phyloP scores from a whole-genome alignment of 64 coral and sea anemone genomes.

The Platygyra sinensis region DNA sequence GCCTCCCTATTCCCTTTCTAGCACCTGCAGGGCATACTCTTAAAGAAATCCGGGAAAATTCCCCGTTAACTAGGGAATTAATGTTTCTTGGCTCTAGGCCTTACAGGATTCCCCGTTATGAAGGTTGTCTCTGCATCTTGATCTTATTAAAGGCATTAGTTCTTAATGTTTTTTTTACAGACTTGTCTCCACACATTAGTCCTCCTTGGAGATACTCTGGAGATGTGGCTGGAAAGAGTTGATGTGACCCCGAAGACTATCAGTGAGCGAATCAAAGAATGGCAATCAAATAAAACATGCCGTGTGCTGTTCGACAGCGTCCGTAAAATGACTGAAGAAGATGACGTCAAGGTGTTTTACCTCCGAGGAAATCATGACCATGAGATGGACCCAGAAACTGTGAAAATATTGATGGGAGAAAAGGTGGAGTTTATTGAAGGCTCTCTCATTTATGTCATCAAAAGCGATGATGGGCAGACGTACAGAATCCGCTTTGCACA shows the following conservation, averaged over 20 bases:
- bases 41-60: too few relatives aligned
- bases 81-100: too few relatives aligned
- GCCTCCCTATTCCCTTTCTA: too few relatives aligned
- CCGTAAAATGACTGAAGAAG: conserved; percentile 30
- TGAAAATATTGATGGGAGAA: conserved; percentile 26
- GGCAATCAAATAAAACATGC: too few relatives aligned
- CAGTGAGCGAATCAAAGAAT: too few relatives aligned
- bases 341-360: conserved; percentile 50
- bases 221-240: conserved; percentile 28
- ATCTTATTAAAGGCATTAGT: too few relatives aligned
- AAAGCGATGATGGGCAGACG: conserved; percentile 16
- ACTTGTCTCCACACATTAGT: not conserved
- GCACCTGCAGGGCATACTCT: too few relatives aligned
- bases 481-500: conserved; percentile 61
- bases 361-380: conserved; percentile 62
- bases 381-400: conserved; percentile 1
- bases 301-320: not conserved
- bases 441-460: conserved; percentile 36
- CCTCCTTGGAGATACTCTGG: not conserved
- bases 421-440: conserved; percentile 51
- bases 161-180: not conserved
- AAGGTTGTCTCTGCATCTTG: too few relatives aligned
- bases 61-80: too few relatives aligned
- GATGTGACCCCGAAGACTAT: too few relatives aligned
- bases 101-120: too few relatives aligned